phyloP scores from a whole-genome alignment of 1,140 invertebrate species.

The Oedothorax gibbosus region DNA sequence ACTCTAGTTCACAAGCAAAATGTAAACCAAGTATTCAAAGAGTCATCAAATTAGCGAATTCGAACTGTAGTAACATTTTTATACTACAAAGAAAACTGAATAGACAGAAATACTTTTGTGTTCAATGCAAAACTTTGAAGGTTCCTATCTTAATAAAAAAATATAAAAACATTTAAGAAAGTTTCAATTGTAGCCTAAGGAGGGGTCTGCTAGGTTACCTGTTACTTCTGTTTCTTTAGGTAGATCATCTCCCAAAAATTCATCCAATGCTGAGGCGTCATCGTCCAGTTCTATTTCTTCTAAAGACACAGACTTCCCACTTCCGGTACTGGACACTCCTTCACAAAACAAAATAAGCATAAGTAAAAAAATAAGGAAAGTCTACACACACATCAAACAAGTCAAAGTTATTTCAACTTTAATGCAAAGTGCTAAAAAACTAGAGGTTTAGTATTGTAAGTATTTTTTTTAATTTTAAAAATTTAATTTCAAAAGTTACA shows the following conservation, averaged over 20 bases:
- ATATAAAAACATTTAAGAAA: background rate
- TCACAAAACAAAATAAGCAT: background rate
- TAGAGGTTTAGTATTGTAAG: no score
- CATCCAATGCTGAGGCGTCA: constrained; percentile 37
- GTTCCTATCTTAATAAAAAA: background rate
- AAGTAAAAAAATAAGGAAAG: background rate
- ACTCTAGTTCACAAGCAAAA: no score
- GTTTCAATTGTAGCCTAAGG: background rate
- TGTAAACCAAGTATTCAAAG: no score
- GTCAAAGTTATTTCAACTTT: background rate
- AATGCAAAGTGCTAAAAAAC: background rate
- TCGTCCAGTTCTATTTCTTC: constrained; percentile 48
- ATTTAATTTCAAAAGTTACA: background rate
- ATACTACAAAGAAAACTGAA: no score
- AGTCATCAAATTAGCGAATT: no score
- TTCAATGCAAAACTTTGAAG: no score
- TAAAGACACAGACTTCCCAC: constrained; percentile 36
- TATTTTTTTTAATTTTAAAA: constrained; percentile 3
- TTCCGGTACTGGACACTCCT: constrained; percentile 36
- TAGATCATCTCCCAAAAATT: constrained; percentile 35
- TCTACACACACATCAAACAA: no score
- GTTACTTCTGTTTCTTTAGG: background rate
- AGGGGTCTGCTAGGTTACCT: background rate
- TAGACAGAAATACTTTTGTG: no score
- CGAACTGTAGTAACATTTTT: no score